Evolutionary conservation across 1,140 invertebrate genomes (phyloP).

Genomic region (Rhyzopertha dominica): DNA sequence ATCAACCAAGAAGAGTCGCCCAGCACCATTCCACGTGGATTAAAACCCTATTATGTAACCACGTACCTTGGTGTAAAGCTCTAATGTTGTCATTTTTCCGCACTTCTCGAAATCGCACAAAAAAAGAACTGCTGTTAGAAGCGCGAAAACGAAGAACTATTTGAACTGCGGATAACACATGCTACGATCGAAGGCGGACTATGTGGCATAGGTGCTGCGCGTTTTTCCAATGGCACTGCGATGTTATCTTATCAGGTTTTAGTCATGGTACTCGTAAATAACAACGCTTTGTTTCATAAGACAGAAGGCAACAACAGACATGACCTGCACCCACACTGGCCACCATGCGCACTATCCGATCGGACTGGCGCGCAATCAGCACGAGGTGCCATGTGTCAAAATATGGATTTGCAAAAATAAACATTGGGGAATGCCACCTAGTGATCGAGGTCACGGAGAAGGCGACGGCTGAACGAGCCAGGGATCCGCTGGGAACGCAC

Average conservation of each 20-base stretch:
- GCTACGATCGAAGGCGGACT: background rate
- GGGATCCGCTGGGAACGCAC: background rate
- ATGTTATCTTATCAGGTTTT: constrained; percentile 6
- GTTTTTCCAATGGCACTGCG: constrained; percentile 1
- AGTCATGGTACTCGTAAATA: constrained; percentile 5
- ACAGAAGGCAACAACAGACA: constrained; percentile 4
- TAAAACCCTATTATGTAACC: too few relatives aligned
- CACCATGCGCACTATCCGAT: constrained; percentile 13
- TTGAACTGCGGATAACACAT: constrained; percentile 1
- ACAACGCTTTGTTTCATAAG: constrained; percentile 2
- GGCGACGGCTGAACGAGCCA: background rate
- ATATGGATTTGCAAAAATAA: constrained; percentile 14
- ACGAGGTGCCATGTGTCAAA: constrained; percentile 21
- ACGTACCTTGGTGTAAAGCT: constrained; percentile 52
- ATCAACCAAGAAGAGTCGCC: too few relatives aligned
- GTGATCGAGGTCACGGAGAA: background rate
- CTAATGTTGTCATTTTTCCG: constrained; percentile 51
- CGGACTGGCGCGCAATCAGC: constrained; percentile 7
- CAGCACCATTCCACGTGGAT: too few relatives aligned
- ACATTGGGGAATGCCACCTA: background rate
- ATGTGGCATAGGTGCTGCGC: background rate
- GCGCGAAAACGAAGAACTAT: background rate
- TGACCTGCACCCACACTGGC: constrained; percentile 17
- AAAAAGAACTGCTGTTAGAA: constrained; percentile 9
- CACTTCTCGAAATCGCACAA: background rate